Base-by-base conservation (phyloP, 2,113 vertebrate species). In the Scortum barcoo region DNA sequence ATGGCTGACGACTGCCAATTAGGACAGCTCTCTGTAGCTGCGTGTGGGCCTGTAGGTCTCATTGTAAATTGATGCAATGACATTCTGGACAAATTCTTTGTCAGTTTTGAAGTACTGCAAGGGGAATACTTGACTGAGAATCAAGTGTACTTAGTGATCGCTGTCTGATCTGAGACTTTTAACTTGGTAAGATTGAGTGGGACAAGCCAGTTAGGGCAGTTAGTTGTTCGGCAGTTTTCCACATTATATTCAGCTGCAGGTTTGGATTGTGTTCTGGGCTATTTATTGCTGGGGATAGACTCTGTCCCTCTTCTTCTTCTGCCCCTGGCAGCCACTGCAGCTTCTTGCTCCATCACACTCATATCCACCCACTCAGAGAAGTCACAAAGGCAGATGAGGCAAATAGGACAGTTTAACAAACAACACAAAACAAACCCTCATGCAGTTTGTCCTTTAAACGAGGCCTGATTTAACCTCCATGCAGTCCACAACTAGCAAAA, bases 351-450 rank as follows among this genome's bases (percentile, higher is more conserved):
- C 77, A 83, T 72, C 82, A 81, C 62, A 83, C 50, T 85, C 70
- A 67, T 28, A 84, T 56, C 84, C 88, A 48, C 90, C 90, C 88
- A 93, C 88, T 72, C 84, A 42, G 42, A 73, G 50, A 86, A 81
- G 78, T 70, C 85, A 78, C 76, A 85, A 80, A 85, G 42, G 81
- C 58, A 90, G 57, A 87, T 66, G 67, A 86, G 48, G 66, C 81
- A 85, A 79, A 84, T 16, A 76, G 79, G 70, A 82, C 80, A 80
- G 71, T 85, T 89, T 81, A 87, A 76, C 53, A 85, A 79, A 78
- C 78, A 61, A 42, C 51, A 80, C 8, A 69, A 33, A 76, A 61
- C 63, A 56, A 57, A 80, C 73, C 20, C 30, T 58, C 28, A 66
- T 57, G 24, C 13, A 42, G 46, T 50, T 66, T 84, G 76, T 68